Conservation (phyloP, 2,888 invertebrate genomes). For the Agrypnus murinus region DNA sequence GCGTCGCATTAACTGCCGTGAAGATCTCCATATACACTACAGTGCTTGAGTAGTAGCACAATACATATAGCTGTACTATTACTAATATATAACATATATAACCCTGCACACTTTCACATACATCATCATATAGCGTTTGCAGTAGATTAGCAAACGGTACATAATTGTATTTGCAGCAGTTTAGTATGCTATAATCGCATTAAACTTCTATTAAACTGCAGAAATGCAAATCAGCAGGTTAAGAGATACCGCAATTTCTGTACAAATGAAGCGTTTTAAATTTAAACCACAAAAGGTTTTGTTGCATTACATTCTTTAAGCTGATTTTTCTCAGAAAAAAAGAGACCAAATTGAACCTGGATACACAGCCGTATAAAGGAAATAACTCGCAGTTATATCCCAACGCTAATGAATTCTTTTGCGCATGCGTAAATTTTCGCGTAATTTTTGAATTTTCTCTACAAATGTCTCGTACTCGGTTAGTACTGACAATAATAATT, state of each 20-base stretch:
- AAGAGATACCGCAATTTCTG: not conserved
- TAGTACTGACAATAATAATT: too few species aligned
- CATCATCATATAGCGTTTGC: constrained; percentile 2
- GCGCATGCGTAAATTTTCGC: too few species aligned
- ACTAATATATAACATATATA: too few species aligned
- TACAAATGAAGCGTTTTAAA: not conserved
- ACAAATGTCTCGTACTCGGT: too few species aligned
- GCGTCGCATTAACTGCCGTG: constrained; percentile 17
- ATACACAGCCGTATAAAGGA: too few species aligned
- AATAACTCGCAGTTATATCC: too few species aligned
- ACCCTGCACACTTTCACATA: not conserved
- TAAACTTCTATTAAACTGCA: not conserved
- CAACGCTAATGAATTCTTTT: too few species aligned
- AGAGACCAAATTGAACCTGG: too few species aligned
- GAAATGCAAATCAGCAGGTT: not conserved
- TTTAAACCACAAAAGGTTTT: too few species aligned
- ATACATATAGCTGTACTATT: not conserved
- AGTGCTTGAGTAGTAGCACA: not conserved
- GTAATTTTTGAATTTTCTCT: too few species aligned
- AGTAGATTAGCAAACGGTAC: constrained; percentile 11
- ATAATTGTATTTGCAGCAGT: constrained; percentile 2
- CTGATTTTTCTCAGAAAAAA: too few species aligned
- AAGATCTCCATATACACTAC: constrained; percentile 13
- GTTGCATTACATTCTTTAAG: too few species aligned
- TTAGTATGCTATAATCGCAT: constrained; percentile 12